Conservation (phyloP, 1,140 invertebrate species). For the Diuraphis noxia region DNA sequence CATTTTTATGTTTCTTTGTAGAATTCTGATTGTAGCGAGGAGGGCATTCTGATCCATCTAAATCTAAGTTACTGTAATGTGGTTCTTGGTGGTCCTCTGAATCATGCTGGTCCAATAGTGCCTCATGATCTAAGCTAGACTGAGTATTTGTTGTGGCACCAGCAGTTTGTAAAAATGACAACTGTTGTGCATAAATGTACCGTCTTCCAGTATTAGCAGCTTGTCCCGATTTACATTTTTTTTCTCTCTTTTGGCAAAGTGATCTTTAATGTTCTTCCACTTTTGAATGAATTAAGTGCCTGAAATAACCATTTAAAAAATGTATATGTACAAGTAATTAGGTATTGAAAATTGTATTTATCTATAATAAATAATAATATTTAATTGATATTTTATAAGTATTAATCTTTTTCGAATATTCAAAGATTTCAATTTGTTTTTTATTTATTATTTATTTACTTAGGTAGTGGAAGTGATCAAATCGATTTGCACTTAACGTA, state of each 20-base stretch:
- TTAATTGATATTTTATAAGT: not conserved
- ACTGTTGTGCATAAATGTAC: not conserved
- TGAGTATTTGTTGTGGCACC: no score
- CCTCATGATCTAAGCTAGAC: not conserved
- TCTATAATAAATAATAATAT: no score
- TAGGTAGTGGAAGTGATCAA: constrained; percentile 9
- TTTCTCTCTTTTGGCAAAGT: not conserved
- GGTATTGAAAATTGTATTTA: not conserved
- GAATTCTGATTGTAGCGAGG: no score
- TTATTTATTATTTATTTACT: not conserved
- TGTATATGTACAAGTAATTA: not conserved
- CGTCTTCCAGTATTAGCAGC: not conserved
- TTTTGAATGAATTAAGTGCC: not conserved
- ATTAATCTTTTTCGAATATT: not conserved
- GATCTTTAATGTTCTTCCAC: not conserved
- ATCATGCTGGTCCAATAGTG: not conserved
- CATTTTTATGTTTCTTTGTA: no score
- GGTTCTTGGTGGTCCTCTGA: no score
- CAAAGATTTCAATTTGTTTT: not conserved
- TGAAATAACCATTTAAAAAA: not conserved
- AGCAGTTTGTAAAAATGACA: not conserved
- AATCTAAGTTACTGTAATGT: no score
- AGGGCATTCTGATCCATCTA: no score
- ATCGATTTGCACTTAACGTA: not conserved
- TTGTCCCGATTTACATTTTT: not conserved